Percentiles rank a stretch among this genome's conserved stretches.
Conservation (phyloP, 2,888 invertebrate genomes). For the Hedya salicella region DNA sequence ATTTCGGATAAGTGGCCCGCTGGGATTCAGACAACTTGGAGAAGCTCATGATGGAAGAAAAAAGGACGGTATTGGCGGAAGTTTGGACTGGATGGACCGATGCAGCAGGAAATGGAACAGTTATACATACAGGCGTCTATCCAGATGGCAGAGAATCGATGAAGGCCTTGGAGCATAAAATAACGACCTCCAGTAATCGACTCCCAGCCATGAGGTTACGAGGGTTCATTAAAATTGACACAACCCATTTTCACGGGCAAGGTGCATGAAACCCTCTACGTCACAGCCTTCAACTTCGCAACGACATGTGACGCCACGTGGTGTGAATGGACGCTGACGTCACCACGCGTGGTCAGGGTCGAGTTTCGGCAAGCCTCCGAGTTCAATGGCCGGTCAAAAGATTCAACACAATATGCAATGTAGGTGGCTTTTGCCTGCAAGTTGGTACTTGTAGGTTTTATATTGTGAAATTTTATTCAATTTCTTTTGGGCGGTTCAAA, state of each 20-base stretch:
- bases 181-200: too few species aligned
- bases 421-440: neutral
- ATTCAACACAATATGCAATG: slow-evolving; percentile 59
- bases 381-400: slow-evolving; percentile 78
- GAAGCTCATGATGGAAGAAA: too few species aligned
- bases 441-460: neutral
- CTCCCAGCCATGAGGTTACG: too few species aligned
- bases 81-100: too few species aligned
- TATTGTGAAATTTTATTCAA: neutral
- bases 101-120: too few species aligned
- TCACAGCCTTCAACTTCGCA: slow-evolving; percentile 50
- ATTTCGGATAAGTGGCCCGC: too few species aligned
- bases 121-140: too few species aligned
- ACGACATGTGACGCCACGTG: slow-evolving; percentile 63
- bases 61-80: too few species aligned
- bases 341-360: slow-evolving; percentile 65
- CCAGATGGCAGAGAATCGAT: too few species aligned
- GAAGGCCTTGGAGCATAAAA: too few species aligned
- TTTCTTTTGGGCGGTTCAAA: too few species aligned
- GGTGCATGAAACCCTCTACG: neutral
- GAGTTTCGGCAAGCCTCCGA: slow-evolving; percentile 60
- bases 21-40: too few species aligned
- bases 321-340: slow-evolving; percentile 46
- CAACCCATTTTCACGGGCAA: neutral
- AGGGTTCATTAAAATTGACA: neutral